Conservation (phyloP, 2,113 vertebrate genomes). For the Rhinogobius similis region DNA sequence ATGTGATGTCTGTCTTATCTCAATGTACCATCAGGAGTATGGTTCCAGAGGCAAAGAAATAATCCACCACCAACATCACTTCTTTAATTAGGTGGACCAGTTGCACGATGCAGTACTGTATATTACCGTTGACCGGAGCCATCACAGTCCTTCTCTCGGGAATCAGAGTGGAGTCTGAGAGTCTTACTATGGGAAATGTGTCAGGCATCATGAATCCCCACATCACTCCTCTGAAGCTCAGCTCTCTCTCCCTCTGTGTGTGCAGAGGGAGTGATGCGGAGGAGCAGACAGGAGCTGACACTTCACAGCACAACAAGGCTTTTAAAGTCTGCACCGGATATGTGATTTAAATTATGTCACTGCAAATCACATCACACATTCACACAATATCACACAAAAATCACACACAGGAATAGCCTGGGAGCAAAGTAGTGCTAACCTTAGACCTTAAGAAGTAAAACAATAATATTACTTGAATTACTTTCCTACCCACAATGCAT, state of each 20-base stretch:
- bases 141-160: not conserved
- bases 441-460: too few relatives aligned
- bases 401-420: not conserved
- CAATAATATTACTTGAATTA: too few relatives aligned
- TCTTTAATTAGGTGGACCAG: not conserved
- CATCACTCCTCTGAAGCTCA: slow-evolving; percentile 1
- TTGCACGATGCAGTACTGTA: not conserved
- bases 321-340: not conserved
- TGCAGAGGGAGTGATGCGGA: not conserved
- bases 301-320: slow-evolving; percentile 3
- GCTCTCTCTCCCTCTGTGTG: not conserved
- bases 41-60: not conserved
- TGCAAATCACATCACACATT: not conserved
- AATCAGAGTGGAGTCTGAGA: not conserved
- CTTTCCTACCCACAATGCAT: too few relatives aligned
- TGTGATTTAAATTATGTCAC: not conserved
- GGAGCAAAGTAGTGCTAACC: not conserved
- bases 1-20: not conserved
- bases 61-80: too few relatives aligned
- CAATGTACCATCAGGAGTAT: not conserved
- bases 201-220: slow-evolving; percentile 5
- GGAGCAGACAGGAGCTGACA: slow-evolving; percentile 7
- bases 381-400: too few relatives aligned
- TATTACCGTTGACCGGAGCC: not conserved
- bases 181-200: not conserved